Conservation (phyloP, 1,140 invertebrate species). For the Scylla paramamosain region DNA sequence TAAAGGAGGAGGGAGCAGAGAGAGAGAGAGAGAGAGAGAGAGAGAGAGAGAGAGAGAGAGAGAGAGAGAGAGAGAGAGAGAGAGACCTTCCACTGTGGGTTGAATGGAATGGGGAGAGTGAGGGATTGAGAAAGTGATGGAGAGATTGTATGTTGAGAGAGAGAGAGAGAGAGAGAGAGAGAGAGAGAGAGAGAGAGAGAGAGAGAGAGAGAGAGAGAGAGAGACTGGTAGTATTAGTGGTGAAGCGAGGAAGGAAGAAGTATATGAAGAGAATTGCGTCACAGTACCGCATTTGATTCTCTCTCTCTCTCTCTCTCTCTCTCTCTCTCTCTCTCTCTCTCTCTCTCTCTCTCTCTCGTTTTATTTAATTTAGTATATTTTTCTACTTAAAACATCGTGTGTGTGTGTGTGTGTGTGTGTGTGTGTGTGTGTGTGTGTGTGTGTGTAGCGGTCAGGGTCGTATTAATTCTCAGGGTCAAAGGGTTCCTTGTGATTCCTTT, state of each 20-base stretch:
- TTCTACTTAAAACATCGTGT: background rate
- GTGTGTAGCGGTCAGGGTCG: background rate
- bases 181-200: constrained; percentile 25
- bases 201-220: constrained; percentile 27
- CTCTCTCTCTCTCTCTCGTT: too few relatives aligned
- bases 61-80: background rate
- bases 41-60: too few relatives aligned
- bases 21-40: too few relatives aligned
- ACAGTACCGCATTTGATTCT: too few relatives aligned
- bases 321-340: too few relatives aligned
- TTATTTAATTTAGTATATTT: too few relatives aligned
- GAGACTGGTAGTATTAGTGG: background rate
- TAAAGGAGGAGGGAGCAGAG: too few relatives aligned
- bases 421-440: background rate
- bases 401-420: background rate
- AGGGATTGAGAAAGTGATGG: background rate
- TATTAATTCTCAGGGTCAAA: background rate
- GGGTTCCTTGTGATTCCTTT: background rate
- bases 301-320: too few relatives aligned
- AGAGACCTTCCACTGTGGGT: too few relatives aligned
- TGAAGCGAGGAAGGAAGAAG: background rate
- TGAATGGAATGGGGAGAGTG: too few relatives aligned
- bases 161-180: background rate
- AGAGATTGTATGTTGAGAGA: background rate
- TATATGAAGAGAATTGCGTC: too few relatives aligned